These are phyloP conservation scores for Steatornis caripensis DNA, from an alignment of 2,113 vertebrate genomes.

Conservation along the genomic window DNA sequence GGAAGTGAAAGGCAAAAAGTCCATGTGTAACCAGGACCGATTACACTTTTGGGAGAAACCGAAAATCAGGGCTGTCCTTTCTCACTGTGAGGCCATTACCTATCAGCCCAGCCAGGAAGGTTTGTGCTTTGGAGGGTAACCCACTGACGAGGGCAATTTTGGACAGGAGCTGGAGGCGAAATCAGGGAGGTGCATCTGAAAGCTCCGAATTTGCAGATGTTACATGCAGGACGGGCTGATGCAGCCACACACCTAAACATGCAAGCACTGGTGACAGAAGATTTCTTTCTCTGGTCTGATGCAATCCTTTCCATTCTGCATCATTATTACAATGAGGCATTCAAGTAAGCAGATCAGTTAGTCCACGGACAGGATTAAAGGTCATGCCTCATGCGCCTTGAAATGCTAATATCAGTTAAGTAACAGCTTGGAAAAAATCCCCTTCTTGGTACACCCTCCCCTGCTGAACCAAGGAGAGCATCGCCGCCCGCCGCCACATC, in stretches of 20 bases:
- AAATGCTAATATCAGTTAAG: conserved; percentile 49
- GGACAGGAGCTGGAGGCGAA: neutral
- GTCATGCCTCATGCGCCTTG: conserved; percentile 28
- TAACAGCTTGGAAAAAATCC: conserved; percentile 25
- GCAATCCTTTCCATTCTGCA: conserved; percentile 11
- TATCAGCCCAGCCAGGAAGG: neutral
- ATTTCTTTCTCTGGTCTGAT: neutral
- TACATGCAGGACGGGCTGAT: neutral
- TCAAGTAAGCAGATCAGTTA: conserved; percentile 38
- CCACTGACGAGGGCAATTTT: neutral
- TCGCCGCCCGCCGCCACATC: neutral
- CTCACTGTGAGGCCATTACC: neutral
- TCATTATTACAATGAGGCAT: conserved; percentile 23
- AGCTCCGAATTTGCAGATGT: neutral
- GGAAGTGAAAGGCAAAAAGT: neutral
- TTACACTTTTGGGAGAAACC: neutral
- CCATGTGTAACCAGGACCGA: neutral
- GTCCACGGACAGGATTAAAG: conserved; percentile 29
- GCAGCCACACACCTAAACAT: neutral
- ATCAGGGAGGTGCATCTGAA: neutral
- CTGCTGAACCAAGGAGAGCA: neutral
- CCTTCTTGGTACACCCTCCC: neutral
- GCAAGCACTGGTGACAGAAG: neutral
- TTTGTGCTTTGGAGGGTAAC: neutral
- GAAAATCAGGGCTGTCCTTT: neutral